Base-by-base conservation (phyloP, 2,797 vertebrate species). In the Tenualosa thibaudeaui region DNA sequence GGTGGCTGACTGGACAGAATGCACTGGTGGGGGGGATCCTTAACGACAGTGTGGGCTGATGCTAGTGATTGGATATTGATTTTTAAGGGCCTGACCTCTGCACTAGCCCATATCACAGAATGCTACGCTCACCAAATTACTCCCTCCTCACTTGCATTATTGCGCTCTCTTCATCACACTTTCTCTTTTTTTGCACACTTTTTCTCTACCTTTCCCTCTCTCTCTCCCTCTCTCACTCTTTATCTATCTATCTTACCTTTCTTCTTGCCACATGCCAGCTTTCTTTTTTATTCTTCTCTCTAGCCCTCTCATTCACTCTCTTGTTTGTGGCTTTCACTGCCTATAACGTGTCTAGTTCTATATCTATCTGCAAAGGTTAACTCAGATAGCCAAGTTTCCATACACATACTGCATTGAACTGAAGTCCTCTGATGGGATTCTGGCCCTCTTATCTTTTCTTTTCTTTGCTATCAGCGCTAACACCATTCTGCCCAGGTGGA, bases 41-140 rank as follows among this genome's bases (percentile, higher is more conserved):
- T 75, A 75, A 75, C 31, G 68, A 75, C 68, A 75, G 68, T 6
- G 3, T 0, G 31, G 68, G 68, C 31, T 75, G 68, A 75, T 40
- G 15, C 68, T 75, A 75, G 68, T 75, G 68, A 75, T 75, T 75
- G 68, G 68, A 75, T 75, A 75, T 75, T 75, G 68, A 75, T 75
- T 75, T 75, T 5, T 5, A 40, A 43, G 68, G 40, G 68, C 31
- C 68, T 75, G 68, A 75, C 68, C 68, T 75, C 68, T 75, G 68
- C 37, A 43, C 68, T 43, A 75, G 31, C 37, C 13, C 31, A 75
- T 26, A 75, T 5, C 37, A 17, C 12, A 75, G 68, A 75, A 19
- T 75, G 37, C 31, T 40, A 15, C 37, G 31, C 68, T 75, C 68
- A 75, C 68, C 68, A 75, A 75, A 75, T 71, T 13, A 17, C 15